These are phyloP conservation scores for Pilophorus perplexus DNA, from an alignment of 2,888 invertebrate species.

Conservation along the genomic window DNA sequence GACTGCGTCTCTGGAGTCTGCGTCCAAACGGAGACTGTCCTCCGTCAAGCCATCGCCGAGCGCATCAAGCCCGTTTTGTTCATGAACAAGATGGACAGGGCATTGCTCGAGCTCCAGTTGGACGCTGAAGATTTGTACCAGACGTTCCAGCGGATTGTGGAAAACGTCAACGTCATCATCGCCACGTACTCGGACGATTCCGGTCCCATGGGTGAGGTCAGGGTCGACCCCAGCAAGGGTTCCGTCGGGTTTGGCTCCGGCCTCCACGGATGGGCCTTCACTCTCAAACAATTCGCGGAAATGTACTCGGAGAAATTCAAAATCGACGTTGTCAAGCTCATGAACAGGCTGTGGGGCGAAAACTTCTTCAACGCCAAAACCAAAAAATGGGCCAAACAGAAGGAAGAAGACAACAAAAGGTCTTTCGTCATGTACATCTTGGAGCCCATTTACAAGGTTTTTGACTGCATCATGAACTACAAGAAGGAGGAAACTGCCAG, in stretches of 20 bases:
- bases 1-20: conserved; percentile 99
- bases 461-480: conserved; percentile 85
- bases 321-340: conserved; percentile 93
- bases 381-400: conserved; percentile 96
- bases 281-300: conserved; percentile 98
- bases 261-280: conserved; percentile 99
- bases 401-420: conserved; percentile 87
- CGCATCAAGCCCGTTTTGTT: conserved; percentile 99
- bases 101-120: conserved; percentile 92
- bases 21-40: conserved; percentile 99
- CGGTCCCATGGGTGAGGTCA: conserved; percentile 99
- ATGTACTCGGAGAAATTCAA: conserved; percentile 99
- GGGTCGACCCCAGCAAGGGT: conserved; percentile 95
- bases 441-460: conserved; percentile 97
- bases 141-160: conserved; percentile 99
- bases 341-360: conserved; percentile 98
- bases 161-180: conserved; percentile 99
- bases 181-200: conserved; percentile 97
- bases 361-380: conserved; percentile 96
- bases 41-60: conserved; percentile 99
- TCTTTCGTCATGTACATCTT: conserved; percentile 99
- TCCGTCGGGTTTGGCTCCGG: conserved; percentile 99
- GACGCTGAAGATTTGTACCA: conserved; percentile 97
- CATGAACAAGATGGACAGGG: conserved; percentile 99
- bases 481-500: conserved; percentile 89